Evolutionary conservation across 2,113 vertebrate species (phyloP).

Genomic region (Mobula hypostoma): DNA sequence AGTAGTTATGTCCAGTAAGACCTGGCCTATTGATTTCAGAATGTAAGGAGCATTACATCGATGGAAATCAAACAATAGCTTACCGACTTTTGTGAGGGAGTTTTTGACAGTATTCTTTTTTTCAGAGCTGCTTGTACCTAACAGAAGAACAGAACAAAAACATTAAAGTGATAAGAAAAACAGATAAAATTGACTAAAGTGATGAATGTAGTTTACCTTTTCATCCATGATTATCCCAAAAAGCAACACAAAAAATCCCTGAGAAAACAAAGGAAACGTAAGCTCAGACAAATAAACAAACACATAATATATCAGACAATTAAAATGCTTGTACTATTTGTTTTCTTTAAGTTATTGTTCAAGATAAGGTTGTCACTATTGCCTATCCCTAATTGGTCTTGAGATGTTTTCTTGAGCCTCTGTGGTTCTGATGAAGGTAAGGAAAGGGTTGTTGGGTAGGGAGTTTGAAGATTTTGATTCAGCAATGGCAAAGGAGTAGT

Average conservation of each 20-base stretch:
- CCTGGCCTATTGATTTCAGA: background rate
- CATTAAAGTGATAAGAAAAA: background rate
- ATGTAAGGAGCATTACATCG: background rate
- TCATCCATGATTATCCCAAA: background rate
- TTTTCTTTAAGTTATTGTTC: background rate
- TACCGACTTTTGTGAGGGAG: background rate
- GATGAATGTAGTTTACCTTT: slow-evolving; percentile 8
- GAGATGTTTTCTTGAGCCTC: no score
- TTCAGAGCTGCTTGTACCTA: background rate
- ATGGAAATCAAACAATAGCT: background rate
- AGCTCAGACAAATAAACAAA: background rate
- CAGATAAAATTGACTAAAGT: background rate
- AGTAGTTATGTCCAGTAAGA: no score
- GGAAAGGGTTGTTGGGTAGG: no score
- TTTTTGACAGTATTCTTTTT: background rate
- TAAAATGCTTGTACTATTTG: background rate
- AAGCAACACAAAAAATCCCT: background rate
- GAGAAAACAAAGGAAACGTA: background rate
- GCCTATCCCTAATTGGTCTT: no score
- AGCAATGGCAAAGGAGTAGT: no score
- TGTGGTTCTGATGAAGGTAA: no score
- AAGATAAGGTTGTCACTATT: no score
- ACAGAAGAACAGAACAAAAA: background rate
- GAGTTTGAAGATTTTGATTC: no score
- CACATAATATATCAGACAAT: background rate